These are phyloP conservation scores for Acronicta psi DNA, from an alignment of 2,888 invertebrate species.

Conservation along the genomic window DNA sequence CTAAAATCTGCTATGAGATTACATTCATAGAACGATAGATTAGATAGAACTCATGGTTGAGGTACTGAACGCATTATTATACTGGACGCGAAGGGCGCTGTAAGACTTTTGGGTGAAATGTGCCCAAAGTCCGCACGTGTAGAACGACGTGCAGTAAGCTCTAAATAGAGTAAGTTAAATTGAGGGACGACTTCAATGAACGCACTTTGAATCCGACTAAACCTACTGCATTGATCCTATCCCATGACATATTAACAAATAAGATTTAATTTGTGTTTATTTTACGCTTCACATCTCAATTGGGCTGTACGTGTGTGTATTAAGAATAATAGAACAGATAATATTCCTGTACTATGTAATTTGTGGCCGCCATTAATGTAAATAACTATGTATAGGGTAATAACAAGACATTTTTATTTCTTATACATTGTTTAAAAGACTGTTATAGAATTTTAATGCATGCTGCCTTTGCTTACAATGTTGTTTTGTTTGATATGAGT, in stretches of 20 bases:
- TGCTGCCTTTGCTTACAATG: neutral
- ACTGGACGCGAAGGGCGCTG: no score
- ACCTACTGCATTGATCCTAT: constrained; percentile 25
- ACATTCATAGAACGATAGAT: no score
- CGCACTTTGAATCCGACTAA: neutral
- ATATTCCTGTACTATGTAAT: constrained; percentile 54
- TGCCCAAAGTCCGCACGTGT: no score
- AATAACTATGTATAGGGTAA: constrained; percentile 47
- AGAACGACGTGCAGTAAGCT: no score
- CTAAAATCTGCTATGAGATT: no score
- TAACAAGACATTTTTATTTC: constrained; percentile 53
- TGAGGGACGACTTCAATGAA: no score
- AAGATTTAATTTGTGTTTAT: constrained; percentile 66
- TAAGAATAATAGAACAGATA: constrained; percentile 56
- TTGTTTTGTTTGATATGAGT: neutral
- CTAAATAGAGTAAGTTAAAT: no score
- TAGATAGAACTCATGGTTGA: no score
- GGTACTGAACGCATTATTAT: no score
- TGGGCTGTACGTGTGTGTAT: constrained; percentile 51
- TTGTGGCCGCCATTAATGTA: constrained; percentile 58
- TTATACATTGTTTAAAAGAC: constrained; percentile 30
- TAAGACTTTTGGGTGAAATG: no score
- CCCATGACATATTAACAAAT: constrained; percentile 57
- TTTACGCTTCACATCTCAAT: constrained; percentile 66
- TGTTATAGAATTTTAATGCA: neutral